Percentiles rank a stretch among this genome's conserved stretches.
These are phyloP conservation scores for Chymomyza caudatula DNA, from an alignment of 2,888 invertebrate genomes.

Conservation along the genomic window DNA sequence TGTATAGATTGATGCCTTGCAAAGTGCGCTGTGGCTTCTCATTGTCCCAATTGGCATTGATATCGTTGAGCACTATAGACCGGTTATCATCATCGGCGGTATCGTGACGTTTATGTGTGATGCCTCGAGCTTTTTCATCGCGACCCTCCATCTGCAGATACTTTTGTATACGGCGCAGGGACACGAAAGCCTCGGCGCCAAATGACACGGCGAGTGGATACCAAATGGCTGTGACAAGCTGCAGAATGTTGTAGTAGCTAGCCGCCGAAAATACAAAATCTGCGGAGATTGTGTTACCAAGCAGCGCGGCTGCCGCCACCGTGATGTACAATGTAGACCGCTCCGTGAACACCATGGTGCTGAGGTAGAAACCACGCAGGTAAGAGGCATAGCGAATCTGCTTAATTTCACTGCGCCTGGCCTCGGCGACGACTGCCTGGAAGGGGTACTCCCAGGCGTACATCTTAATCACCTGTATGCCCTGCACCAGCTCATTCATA, in stretches of 20 bases:
- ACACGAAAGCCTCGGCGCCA: constrained; percentile 81
- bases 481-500: constrained; percentile 96
- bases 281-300: constrained; percentile 82
- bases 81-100: constrained; percentile 52
- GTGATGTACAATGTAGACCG: constrained; percentile 90
- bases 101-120: constrained; percentile 67
- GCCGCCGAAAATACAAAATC: constrained; percentile 87
- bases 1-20: constrained; percentile 80
- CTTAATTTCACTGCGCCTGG: constrained; percentile 84
- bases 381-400: constrained; percentile 83
- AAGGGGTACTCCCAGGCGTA: constrained; percentile 97
- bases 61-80: constrained; percentile 77
- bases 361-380: constrained; percentile 83
- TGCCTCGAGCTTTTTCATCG: constrained; percentile 70
- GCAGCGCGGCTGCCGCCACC: constrained; percentile 86
- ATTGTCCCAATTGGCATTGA: constrained; percentile 79
- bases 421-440: constrained; percentile 86
- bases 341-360: constrained; percentile 89
- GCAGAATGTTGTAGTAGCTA: constrained; percentile 87
- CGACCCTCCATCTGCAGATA: constrained; percentile 81
- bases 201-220: constrained; percentile 81
- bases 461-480: constrained; percentile 98
- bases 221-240: constrained; percentile 81
- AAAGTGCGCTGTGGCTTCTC: constrained; percentile 80
- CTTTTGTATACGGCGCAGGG: constrained; percentile 80